Evolutionary conservation across 1,140 invertebrate species (phyloP).

Genomic region (Idris sp.): DNA sequence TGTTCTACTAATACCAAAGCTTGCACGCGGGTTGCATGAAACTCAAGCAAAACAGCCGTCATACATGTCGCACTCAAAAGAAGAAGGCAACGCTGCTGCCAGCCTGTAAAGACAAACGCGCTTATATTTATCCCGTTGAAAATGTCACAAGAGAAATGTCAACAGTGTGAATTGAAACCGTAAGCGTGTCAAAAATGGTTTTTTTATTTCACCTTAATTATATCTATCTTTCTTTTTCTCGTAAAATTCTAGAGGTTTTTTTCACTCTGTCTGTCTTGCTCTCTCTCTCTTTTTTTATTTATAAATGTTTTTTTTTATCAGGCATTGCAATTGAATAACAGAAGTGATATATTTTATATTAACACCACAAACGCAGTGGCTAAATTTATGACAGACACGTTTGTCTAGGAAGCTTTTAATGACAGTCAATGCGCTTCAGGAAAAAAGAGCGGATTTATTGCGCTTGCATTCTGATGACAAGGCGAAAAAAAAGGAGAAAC

Average conservation of each 20-base stretch:
- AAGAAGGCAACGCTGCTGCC: too few relatives aligned
- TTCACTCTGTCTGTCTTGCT: too few relatives aligned
- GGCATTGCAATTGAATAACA: constrained; percentile 23
- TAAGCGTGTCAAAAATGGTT: too few relatives aligned
- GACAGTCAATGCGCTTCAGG: constrained; percentile 27
- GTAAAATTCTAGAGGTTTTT: too few relatives aligned
- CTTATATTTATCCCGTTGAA: constrained; percentile 44
- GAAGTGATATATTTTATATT: constrained; percentile 31
- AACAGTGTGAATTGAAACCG: constrained; percentile 46
- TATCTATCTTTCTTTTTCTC: not conserved
- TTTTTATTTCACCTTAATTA: too few relatives aligned
- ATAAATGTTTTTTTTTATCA: not conserved
- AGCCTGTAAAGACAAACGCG: constrained; percentile 38
- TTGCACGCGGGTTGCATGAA: constrained; percentile 43
- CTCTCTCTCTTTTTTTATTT: not conserved
- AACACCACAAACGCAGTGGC: constrained; percentile 9
- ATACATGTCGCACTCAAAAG: constrained; percentile 30
- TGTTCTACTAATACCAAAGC: constrained; percentile 38
- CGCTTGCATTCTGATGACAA: constrained; percentile 31
- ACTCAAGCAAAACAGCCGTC: constrained; percentile 34
- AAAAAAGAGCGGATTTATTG: constrained; percentile 21
- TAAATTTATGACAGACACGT: constrained; percentile 41
- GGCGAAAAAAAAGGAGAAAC: not conserved
- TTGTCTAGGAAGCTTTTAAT: constrained; percentile 18
- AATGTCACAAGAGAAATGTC: constrained; percentile 38